Conservation (phyloP, 2,888 invertebrate species). For the Tridacna gigas region DNA sequence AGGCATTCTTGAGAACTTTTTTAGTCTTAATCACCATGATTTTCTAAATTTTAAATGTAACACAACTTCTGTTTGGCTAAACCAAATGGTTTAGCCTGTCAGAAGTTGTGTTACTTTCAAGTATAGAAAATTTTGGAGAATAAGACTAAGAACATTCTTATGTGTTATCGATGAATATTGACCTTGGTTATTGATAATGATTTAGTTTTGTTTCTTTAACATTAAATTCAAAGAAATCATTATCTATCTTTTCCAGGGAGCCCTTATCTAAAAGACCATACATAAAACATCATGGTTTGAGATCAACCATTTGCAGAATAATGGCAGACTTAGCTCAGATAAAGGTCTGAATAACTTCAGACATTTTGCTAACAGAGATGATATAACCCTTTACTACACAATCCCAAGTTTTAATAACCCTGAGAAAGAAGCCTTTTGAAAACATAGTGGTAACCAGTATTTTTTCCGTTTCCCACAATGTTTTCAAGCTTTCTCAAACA, state of each 20-base stretch:
- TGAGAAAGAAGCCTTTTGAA: not conserved
- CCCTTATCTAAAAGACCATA: conserved; percentile 77
- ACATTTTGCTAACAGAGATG: not conserved
- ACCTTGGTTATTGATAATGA: no score
- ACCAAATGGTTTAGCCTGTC: no score
- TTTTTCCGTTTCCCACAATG: not conserved
- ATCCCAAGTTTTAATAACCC: not conserved
- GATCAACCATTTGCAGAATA: conserved; percentile 77
- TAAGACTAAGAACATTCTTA: no score
- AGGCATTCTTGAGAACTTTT: no score
- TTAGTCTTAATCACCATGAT: no score
- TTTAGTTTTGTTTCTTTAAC: no score
- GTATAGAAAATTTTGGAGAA: no score
- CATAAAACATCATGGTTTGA: conserved; percentile 73
- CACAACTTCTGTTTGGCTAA: no score
- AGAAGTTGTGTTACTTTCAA: no score
- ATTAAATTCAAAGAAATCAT: no score
- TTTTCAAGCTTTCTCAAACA: not conserved
- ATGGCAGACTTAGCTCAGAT: conserved; percentile 69
- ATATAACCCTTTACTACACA: not conserved
- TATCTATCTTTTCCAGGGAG: conserved; percentile 37
- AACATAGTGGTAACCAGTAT: not conserved
- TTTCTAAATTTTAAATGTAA: no score
- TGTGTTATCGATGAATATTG: no score
- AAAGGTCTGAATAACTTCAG: conserved; percentile 37